Evolutionary conservation across 1,140 invertebrate species (phyloP).

Genomic region (Drosophila fuyamai): DNA sequence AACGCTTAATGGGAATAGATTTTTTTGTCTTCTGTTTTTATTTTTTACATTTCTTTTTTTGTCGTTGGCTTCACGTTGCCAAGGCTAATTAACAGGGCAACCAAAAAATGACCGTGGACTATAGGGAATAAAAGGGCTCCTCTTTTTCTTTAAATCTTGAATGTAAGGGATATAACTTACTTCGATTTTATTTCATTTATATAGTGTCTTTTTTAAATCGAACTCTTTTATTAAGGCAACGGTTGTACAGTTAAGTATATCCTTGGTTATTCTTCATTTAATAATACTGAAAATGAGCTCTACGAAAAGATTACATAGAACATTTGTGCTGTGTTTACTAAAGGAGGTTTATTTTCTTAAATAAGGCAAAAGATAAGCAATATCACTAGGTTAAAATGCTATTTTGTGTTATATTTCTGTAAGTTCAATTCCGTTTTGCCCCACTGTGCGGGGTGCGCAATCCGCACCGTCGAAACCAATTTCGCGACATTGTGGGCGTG

Average conservation of each 20-base stretch:
- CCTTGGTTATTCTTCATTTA: too few species aligned
- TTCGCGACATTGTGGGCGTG: conserved; percentile 71
- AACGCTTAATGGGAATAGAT: conserved; percentile 40
- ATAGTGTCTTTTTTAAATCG: too few species aligned
- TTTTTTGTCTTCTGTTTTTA: conserved; percentile 20
- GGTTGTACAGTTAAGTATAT: too few species aligned
- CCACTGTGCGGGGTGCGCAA: conserved; percentile 47
- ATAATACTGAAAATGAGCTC: too few species aligned
- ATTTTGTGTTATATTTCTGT: not conserved
- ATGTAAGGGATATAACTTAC: not conserved
- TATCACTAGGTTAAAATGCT: not conserved
- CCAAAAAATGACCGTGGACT: not conserved
- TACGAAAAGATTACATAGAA: too few species aligned
- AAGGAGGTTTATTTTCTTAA: too few species aligned
- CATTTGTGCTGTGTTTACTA: too few species aligned
- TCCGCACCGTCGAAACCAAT: conserved; percentile 52
- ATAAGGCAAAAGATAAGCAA: not conserved
- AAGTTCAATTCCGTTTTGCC: not conserved
- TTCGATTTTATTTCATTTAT: not conserved
- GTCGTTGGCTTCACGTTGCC: conserved; percentile 26
- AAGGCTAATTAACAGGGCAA: conserved; percentile 67
- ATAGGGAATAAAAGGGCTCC: not conserved
- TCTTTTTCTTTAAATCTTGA: not conserved
- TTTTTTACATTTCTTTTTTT: not conserved
- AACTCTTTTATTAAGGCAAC: too few species aligned